Conservation (phyloP, 2,113 vertebrate genomes). For the Nycticebus coucang region DNA sequence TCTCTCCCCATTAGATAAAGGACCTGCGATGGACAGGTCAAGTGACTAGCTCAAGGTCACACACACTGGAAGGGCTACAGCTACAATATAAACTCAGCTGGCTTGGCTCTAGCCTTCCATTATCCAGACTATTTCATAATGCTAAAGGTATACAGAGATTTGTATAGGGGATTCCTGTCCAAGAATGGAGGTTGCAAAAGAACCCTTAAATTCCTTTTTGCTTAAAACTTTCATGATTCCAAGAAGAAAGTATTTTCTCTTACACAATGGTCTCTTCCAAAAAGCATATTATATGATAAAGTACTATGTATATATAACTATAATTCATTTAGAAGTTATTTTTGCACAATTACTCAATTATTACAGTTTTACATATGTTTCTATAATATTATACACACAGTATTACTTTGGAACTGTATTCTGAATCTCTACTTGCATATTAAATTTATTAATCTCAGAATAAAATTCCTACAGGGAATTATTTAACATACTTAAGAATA, state of each 20-base stretch:
- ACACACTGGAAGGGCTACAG: neutral
- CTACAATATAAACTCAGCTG: neutral
- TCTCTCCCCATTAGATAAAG: neutral
- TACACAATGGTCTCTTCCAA: constrained; percentile 6
- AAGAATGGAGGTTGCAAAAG: neutral
- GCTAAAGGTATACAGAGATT: neutral
- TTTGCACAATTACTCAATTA: neutral
- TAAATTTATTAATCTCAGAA: neutral
- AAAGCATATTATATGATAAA: neutral
- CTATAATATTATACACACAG: neutral
- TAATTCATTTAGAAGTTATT: constrained; percentile 20
- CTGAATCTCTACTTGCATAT: neutral
- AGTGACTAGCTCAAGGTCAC: neutral
- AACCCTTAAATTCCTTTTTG: neutral
- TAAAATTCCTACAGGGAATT: constrained; percentile 26
- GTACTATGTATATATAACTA: neutral
- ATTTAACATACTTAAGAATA: constrained; percentile 13
- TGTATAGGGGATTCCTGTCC: neutral
- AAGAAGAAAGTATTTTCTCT: neutral
- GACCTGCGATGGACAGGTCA: neutral
- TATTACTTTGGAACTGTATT: neutral
- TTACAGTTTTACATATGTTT: neutral
- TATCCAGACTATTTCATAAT: neutral
- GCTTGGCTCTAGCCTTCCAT: neutral
- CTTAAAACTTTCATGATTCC: neutral